These are phyloP conservation scores for Stenolophus ochropezus DNA, from an alignment of 2,888 invertebrate species.

Conservation along the genomic window DNA sequence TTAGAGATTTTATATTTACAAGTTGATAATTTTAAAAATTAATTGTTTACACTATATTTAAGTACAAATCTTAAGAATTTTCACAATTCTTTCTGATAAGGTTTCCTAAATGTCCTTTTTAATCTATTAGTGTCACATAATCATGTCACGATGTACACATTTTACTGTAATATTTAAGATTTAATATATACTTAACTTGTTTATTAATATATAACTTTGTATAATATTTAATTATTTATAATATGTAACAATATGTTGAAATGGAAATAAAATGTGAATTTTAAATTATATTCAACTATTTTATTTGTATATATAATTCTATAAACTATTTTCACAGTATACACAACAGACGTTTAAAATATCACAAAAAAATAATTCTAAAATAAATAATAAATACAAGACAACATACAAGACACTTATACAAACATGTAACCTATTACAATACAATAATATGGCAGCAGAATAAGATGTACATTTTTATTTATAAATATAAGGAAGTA, in stretches of 20 bases:
- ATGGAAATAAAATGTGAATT: conserved; percentile 25
- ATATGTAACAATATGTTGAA: conserved; percentile 41
- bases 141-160: conserved; percentile 16
- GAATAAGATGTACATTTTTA: conserved; percentile 15
- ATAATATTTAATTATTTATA: conserved; percentile 25
- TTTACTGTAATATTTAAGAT: conserved; percentile 22
- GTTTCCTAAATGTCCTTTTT: conserved; percentile 27
- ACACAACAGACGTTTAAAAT: conserved; percentile 15
- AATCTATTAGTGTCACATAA: background rate
- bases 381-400: conserved; percentile 21
- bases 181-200: conserved; percentile 18
- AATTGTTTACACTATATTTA: conserved; percentile 32
- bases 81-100: conserved; percentile 5
- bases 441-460: conserved; percentile 37
- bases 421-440: background rate
- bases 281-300: conserved; percentile 10
- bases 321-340: conserved; percentile 35
- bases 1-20: conserved; percentile 44
- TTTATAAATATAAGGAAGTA: conserved; percentile 34
- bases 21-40: conserved; percentile 34
- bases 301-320: conserved; percentile 45
- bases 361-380: conserved; percentile 20
- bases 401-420: conserved; percentile 4
- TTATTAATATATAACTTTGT: conserved; percentile 40
- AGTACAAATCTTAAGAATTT: conserved; percentile 39